Conservation (phyloP, 92 coral and sea anemone genomes). For the Parazoanthus swiftii region DNA sequence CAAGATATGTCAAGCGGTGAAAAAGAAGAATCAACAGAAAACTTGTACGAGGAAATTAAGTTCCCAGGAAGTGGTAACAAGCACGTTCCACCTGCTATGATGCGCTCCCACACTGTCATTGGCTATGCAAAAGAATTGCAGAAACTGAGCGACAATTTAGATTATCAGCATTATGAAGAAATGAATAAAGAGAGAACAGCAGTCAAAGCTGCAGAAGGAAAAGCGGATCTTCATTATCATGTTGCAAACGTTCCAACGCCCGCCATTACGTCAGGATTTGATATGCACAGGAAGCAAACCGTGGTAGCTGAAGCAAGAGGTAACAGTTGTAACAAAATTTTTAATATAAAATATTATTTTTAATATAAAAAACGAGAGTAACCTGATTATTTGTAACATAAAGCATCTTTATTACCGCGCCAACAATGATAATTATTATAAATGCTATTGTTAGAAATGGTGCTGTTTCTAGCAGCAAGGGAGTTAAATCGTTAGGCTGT, state of each 20-base stretch:
- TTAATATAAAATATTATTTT: too few relatives aligned
- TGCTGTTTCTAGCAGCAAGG: too few relatives aligned
- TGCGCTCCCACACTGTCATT: slow-evolving; percentile 7
- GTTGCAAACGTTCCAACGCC: background rate
- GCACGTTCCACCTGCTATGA: background rate
- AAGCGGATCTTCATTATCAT: background rate
- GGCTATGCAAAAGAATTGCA: background rate
- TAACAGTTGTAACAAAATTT: too few relatives aligned
- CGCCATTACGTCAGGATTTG: background rate
- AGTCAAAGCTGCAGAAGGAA: background rate
- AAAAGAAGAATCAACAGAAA: background rate
- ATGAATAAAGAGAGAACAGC: background rate
- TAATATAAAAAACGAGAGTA: too few relatives aligned
- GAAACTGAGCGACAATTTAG: too few relatives aligned
- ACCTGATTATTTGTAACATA: too few relatives aligned
- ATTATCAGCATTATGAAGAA: slow-evolving; percentile 25
- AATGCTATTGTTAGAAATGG: too few relatives aligned
- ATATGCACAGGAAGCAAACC: background rate
- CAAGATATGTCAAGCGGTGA: background rate
- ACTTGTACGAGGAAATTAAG: background rate
- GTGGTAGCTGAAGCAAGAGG: background rate
- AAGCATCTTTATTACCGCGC: too few relatives aligned
- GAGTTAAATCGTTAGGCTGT: too few relatives aligned
- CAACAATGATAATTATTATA: too few relatives aligned
- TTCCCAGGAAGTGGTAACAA: background rate